A percentile compares a stretch with the other conserved stretches of the same genome.
Evolutionary conservation across 2,113 vertebrate genomes (phyloP).

Genomic region (Benitochromis conjunctus): DNA sequence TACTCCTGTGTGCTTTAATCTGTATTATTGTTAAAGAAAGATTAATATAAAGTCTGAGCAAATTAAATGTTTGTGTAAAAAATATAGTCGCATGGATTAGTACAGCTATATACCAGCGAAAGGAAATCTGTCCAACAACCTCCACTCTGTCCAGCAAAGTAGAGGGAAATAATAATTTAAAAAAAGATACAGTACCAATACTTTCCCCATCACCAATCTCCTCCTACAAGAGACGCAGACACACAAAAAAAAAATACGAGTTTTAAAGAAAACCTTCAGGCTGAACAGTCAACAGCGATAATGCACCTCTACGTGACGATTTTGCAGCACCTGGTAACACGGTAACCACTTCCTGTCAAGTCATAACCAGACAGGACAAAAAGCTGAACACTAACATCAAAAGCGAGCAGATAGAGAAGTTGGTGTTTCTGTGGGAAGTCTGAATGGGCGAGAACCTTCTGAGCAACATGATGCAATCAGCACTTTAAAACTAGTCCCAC

Average conservation of each 20-base stretch:
- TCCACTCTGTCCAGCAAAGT: constrained; percentile 63
- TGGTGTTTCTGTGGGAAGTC: not conserved
- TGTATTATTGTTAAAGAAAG: not conserved
- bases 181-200: not conserved
- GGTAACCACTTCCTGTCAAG: constrained; percentile 21
- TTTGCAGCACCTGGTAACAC: constrained; percentile 12
- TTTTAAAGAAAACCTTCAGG: not conserved
- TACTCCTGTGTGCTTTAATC: constrained; percentile 17
- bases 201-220: constrained; percentile 1
- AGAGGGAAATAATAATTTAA: not conserved
- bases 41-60: not conserved
- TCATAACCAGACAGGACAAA: not conserved
- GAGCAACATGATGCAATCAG: not conserved
- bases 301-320: not conserved
- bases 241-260: not conserved
- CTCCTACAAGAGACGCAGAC: constrained; percentile 10
- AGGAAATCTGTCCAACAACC: not conserved
- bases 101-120: not conserved
- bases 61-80: not conserved
- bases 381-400: not conserved
- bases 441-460: not conserved
- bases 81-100: not conserved
- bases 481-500: not conserved
- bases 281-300: not conserved
- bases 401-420: not conserved